Conservation (phyloP, 2,113 vertebrate species). For the Megaceryle torquata region DNA sequence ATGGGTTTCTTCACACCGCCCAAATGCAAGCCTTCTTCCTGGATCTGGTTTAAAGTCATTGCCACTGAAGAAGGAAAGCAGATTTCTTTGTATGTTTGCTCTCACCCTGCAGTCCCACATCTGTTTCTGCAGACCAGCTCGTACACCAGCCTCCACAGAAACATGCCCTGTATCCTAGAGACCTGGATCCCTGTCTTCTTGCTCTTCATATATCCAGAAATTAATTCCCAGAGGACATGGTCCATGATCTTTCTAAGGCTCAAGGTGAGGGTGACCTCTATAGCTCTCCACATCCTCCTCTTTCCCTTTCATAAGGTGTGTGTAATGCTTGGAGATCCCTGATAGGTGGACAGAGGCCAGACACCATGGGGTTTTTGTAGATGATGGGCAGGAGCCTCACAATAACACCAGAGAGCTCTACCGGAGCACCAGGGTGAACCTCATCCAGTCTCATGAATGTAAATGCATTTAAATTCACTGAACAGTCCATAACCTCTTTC, state of each 20-base stretch:
- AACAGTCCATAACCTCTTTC: not conserved
- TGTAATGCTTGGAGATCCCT: not conserved
- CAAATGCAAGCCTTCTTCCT: not conserved
- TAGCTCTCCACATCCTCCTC: not conserved
- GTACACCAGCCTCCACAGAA: not conserved
- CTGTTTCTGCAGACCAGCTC: not conserved
- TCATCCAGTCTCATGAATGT: not conserved
- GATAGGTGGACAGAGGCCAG: not conserved
- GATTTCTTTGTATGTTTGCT: not conserved
- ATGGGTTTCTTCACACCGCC: not conserved
- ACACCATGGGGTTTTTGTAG: fast-evolving
- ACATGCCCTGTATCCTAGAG: no score
- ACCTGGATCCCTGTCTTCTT: not conserved
- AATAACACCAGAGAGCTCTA: not conserved
- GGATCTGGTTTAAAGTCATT: not conserved
- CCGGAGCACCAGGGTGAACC: not conserved
- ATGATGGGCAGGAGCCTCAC: not conserved
- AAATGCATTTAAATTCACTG: not conserved
- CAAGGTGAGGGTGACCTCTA: not conserved
- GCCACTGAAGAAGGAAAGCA: not conserved
- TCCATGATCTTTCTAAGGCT: not conserved
- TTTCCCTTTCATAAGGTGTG: not conserved
- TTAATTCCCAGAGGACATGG: not conserved
- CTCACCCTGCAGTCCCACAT: not conserved
- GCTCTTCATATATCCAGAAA: not conserved